phyloP scores from a whole-genome alignment of 2,888 invertebrate species.

The Trichopoda pennipes region DNA sequence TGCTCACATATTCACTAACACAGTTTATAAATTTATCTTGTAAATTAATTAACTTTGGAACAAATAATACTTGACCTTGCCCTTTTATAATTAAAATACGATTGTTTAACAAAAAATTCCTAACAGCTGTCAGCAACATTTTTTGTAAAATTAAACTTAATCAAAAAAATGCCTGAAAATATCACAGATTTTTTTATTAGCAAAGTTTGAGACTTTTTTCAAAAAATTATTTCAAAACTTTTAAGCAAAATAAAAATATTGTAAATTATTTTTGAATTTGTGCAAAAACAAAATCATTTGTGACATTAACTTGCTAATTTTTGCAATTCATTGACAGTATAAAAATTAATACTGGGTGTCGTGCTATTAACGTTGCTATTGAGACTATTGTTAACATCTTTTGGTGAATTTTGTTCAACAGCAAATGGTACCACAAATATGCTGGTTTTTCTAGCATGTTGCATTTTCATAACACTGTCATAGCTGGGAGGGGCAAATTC shows the following conservation, averaged over 20 bases:
- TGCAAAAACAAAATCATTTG: neutral
- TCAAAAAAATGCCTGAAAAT: slow-evolving; percentile 55
- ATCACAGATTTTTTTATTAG: slow-evolving; percentile 61
- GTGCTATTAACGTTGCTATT: slow-evolving; percentile 26
- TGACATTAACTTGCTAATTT: slow-evolving; percentile 70
- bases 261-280: neutral
- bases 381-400: slow-evolving; percentile 21
- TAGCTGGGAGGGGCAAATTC: slow-evolving; percentile 81
- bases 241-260: neutral
- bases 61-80: slow-evolving; percentile 16
- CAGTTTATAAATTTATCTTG: neutral
- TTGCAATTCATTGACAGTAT: slow-evolving; percentile 77
- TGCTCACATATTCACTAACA: neutral
- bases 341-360: slow-evolving; percentile 71
- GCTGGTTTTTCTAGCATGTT: slow-evolving; percentile 73
- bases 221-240: slow-evolving; percentile 25
- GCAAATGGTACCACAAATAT: slow-evolving; percentile 78
- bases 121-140: slow-evolving; percentile 12
- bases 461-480: slow-evolving; percentile 78
- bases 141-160: slow-evolving; percentile 2
- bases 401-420: slow-evolving; percentile 34
- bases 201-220: slow-evolving; percentile 19
- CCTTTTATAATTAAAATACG: neutral
- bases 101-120: neutral
- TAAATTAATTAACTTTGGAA: slow-evolving; percentile 5